A percentile compares a stretch with the other conserved stretches of the same genome.
Conservation (phyloP, 2,888 invertebrate species). For the Eristalis arbustorum region DNA sequence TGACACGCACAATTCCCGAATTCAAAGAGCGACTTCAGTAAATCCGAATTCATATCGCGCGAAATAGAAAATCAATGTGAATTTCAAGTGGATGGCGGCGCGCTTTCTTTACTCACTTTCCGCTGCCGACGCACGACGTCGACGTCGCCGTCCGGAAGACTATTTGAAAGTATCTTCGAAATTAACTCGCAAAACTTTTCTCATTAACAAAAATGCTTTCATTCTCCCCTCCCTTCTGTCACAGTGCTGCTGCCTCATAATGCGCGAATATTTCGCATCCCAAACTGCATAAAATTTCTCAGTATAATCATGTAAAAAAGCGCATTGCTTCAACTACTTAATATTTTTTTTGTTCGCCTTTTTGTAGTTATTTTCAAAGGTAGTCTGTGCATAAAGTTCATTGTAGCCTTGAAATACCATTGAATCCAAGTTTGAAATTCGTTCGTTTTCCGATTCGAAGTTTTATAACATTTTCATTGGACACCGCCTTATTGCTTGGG, state of each 20-base stretch:
- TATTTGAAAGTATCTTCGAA: constrained; percentile 56
- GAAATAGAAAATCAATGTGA: constrained; percentile 43
- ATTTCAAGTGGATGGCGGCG: constrained; percentile 17
- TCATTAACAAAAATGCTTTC: constrained; percentile 62
- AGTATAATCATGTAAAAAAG: not conserved
- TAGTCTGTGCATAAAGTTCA: not conserved
- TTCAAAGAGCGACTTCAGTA: constrained; percentile 48
- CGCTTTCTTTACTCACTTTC: not conserved
- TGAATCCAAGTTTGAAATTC: not conserved
- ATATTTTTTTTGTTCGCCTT: not conserved
- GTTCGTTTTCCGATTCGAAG: not conserved
- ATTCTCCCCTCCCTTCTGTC: constrained; percentile 1
- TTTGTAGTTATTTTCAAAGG: not conserved
- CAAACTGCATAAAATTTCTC: not conserved
- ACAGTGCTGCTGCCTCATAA: not conserved
- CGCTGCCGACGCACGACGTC: constrained; percentile 20
- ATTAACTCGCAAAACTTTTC: constrained; percentile 62
- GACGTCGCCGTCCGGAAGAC: not conserved
- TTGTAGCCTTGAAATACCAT: not conserved
- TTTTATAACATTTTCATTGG: not conserved
- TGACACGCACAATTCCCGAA: not conserved
- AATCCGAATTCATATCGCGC: constrained; percentile 23
- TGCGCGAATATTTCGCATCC: not conserved
- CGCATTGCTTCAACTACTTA: not conserved
- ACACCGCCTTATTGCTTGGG: not conserved